Base-by-base conservation (phyloP, 2,888 invertebrate species). In the Caenorhabditis sp. region DNA sequence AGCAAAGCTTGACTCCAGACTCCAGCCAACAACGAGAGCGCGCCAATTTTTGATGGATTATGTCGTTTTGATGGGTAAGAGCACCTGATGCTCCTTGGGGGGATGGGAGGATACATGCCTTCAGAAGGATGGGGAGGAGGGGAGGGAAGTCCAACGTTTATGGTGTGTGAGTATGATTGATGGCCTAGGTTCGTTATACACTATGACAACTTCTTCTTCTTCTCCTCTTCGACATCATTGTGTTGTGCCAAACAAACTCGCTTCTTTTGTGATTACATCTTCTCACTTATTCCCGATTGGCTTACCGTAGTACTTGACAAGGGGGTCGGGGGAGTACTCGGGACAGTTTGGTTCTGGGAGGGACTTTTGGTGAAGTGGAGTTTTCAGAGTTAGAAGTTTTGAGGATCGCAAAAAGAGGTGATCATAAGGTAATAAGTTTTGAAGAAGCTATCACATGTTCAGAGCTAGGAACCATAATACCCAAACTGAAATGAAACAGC, bases 51-150 rank as follows among this genome's bases (percentile, higher is more conserved):
- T 81, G 81, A 81, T 81, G 81, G 81, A 81, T 81, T 81, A 81
- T 81, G 81, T 75, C 81, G 74, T 81, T 81, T 81, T 81, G 81
- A 81, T 81, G 81, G 81, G 81, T 81, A 75, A 75, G 66, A 61
- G 73, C 80, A 80, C 80, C 80, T 80, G 80, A 80, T 69, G 74
- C 81, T 75, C 81, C 80, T 74, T 74, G 49, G 72, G 74, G 69
- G 59, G 80, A 61, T 54, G 69, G 16, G 35, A 5, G 72, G 47
- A 49, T 63, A 51, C 63, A 63, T 44, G 61, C 19, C 61, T 51
- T 61, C 19, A 24, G 19, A 16, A 41, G 24, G 22, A 63, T 8
- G 28, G 19, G 38, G n/a, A 58, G 47, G 10, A 16, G 24, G 22
- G 73, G n/a, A 41, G 19, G 38, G n/a, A 38, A 61, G 41, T 8